Percentiles rank a stretch among this genome's conserved stretches.
Evolutionary conservation across 2,888 invertebrate species (phyloP).

Genomic region (Bibio marci): DNA sequence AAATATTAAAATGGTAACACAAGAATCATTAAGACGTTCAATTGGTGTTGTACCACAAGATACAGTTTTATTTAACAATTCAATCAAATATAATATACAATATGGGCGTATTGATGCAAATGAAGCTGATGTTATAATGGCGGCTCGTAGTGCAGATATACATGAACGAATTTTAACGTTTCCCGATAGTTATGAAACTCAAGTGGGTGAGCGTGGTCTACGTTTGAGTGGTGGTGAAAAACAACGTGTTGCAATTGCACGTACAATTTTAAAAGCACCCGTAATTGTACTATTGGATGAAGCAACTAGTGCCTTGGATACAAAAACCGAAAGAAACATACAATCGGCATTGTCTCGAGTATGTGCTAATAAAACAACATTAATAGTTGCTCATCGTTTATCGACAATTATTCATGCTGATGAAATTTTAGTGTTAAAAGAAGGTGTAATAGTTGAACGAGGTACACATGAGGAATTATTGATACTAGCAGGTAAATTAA

Average conservation of each 20-base stretch:
- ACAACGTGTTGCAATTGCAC: slow-evolving; percentile 90
- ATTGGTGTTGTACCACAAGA: slow-evolving; percentile 97
- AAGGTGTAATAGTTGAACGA: slow-evolving; percentile 78
- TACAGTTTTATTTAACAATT: slow-evolving; percentile 87
- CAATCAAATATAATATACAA: slow-evolving; percentile 85
- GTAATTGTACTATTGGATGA: slow-evolving; percentile 84
- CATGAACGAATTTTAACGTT: slow-evolving; percentile 84
- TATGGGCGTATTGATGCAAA: slow-evolving; percentile 70
- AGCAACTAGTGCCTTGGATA: slow-evolving; percentile 81
- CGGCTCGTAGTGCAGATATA: slow-evolving; percentile 85
- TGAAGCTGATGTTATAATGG: slow-evolving; percentile 69
- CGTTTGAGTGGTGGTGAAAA: slow-evolving; percentile 95
- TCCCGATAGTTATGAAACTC: slow-evolving; percentile 74
- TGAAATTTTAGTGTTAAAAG: slow-evolving; percentile 81
- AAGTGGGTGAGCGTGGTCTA: slow-evolving; percentile 67
- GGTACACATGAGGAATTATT: slow-evolving; percentile 42
- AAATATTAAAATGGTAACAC: slow-evolving; percentile 70
- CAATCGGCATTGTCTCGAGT: slow-evolving; percentile 1
- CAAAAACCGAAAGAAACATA: slow-evolving; percentile 64
- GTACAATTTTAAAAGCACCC: slow-evolving; percentile 86
- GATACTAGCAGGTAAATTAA: too few species aligned
- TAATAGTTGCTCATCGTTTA: slow-evolving; percentile 86
- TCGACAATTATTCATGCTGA: slow-evolving; percentile 92
- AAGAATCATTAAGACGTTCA: slow-evolving; percentile 62
- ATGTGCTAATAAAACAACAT: slow-evolving; percentile 66